These are phyloP conservation scores for Crossaster papposus DNA, from an alignment of 53 echinoderm and acorn worm species.

Conservation along the genomic window DNA sequence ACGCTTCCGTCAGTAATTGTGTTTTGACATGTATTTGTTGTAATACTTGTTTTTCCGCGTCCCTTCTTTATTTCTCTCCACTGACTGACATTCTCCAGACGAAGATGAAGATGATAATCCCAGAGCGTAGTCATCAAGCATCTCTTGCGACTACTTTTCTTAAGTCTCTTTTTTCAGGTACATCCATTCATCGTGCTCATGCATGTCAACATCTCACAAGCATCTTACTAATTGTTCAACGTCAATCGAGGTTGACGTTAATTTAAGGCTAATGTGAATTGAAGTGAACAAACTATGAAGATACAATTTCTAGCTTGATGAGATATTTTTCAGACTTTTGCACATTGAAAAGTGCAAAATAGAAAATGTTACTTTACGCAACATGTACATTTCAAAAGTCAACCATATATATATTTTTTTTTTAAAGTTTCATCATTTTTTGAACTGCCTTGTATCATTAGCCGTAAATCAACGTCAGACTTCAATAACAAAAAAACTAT, in stretches of 20 bases:
- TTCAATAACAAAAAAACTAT: background rate
- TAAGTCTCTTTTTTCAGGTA: background rate
- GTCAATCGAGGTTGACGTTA: background rate
- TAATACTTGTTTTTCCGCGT: background rate
- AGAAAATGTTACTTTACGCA: too few relatives aligned
- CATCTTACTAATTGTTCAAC: background rate
- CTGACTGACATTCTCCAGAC: background rate
- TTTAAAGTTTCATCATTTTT: too few relatives aligned
- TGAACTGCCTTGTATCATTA: background rate
- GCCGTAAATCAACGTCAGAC: background rate
- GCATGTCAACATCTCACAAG: background rate
- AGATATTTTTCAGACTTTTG: background rate
- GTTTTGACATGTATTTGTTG: background rate
- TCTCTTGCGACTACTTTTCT: background rate
- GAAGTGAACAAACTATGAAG: background rate
- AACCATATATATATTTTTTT: too few relatives aligned
- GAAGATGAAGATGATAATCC: conserved; percentile 11
- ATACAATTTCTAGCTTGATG: background rate
- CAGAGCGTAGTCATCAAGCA: background rate
- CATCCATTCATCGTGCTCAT: background rate
- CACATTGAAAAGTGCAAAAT: too few relatives aligned
- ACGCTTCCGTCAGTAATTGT: background rate
- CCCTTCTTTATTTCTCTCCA: background rate
- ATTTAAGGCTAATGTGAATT: background rate
- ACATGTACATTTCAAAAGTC: too few relatives aligned